A percentile compares a stretch with the other conserved stretches of the same genome.
Evolutionary conservation across 2,797 vertebrate genomes (phyloP).

Genomic region (Acomys russatus): DNA sequence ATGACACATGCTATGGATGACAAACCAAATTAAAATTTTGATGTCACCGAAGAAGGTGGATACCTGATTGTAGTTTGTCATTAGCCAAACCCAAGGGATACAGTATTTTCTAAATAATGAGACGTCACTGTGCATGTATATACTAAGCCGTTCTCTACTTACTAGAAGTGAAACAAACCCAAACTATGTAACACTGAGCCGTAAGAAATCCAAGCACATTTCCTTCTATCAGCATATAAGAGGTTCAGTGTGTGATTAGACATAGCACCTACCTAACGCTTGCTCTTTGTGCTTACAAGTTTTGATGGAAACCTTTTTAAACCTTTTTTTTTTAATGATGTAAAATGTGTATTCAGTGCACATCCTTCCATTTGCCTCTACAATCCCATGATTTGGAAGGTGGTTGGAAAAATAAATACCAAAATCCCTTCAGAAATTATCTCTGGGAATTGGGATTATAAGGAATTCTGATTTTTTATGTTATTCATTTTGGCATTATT

Average conservation of each 20-base stretch:
- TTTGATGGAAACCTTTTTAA: constrained; percentile 46
- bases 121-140: not conserved
- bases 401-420: constrained; percentile 56
- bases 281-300: not conserved
- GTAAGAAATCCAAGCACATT: not conserved
- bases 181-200: not conserved
- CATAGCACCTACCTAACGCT: constrained; percentile 22
- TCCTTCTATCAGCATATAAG: not conserved
- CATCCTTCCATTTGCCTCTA: constrained; percentile 49
- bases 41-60: not conserved
- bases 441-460: constrained; percentile 61
- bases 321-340: not conserved
- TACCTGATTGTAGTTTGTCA: constrained; percentile 4
- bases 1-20: not conserved
- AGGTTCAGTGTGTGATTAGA: constrained; percentile 3
- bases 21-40: constrained; percentile 2
- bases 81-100: not conserved
- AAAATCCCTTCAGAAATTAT: constrained; percentile 63
- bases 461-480: constrained; percentile 48
- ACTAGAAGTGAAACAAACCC: constrained; percentile 54
- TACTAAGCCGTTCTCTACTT: not conserved
- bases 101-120: constrained; percentile 28
- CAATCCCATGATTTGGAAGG: constrained; percentile 15
- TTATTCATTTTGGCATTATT: constrained; percentile 52
- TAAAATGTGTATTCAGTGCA: not conserved